Percentiles rank a stretch among this genome's conserved stretches.
These are phyloP conservation scores for Drosophila ohnishii DNA, from an alignment of 1,140 invertebrate species.

Conservation along the genomic window DNA sequence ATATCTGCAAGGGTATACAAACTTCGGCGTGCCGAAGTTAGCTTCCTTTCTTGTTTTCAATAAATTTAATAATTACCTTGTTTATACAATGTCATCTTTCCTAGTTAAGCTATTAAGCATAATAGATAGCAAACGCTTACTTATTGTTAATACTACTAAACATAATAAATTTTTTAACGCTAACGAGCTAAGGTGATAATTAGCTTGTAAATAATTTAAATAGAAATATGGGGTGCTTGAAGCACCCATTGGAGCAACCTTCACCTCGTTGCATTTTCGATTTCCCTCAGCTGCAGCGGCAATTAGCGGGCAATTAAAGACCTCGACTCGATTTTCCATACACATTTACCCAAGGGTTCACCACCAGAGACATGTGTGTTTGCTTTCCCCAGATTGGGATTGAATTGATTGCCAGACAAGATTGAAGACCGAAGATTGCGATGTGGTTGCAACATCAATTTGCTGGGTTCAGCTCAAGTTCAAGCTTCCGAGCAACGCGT, in stretches of 20 bases:
- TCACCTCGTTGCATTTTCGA: constrained; percentile 29
- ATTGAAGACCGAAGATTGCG: constrained; percentile 35
- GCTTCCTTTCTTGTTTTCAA: no score
- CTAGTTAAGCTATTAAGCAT: background rate
- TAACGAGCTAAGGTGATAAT: constrained; percentile 5
- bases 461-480: constrained; percentile 62
- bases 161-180: background rate
- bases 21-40: no score
- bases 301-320: constrained; percentile 65
- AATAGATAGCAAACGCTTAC: background rate
- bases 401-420: constrained; percentile 34
- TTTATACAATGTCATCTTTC: background rate
- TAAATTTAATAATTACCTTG: no score
- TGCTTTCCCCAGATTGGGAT: constrained; percentile 22
- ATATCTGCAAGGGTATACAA: no score
- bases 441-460: constrained; percentile 55
- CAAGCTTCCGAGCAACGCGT: constrained; percentile 42
- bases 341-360: constrained; percentile 15
- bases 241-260: constrained; percentile 1
- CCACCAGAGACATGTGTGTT: constrained; percentile 24
- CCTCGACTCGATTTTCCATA: constrained; percentile 62
- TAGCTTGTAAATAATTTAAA: constrained; percentile 3
- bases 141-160: background rate
- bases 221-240: background rate
- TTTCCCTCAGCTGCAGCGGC: constrained; percentile 41